phyloP scores from a whole-genome alignment of 2,888 invertebrate species.

The Polydrusus pterygomalis region DNA sequence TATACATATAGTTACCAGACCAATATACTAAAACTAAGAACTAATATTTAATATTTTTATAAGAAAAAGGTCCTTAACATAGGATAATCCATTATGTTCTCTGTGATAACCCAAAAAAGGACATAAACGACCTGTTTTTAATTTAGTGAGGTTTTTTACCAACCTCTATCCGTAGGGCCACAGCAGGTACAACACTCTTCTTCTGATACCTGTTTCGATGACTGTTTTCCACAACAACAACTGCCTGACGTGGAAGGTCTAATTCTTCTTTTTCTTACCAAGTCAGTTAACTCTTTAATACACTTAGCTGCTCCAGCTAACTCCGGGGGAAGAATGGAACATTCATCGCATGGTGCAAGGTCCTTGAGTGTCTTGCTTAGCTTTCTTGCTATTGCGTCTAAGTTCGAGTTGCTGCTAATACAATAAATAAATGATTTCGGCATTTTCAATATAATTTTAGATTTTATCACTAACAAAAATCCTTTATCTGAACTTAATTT shows the following conservation, averaged over 20 bases:
- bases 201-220: slow-evolving; percentile 21
- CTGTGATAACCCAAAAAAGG: no score
- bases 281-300: slow-evolving; percentile 66
- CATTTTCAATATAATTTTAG: no score
- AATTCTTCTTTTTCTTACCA: slow-evolving; percentile 60
- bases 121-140: no score
- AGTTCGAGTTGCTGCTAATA: slow-evolving; percentile 57
- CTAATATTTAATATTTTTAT: no score
- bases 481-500: no score
- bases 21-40: no score
- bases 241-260: slow-evolving; percentile 9
- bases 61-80: no score
- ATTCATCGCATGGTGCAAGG: slow-evolving; percentile 63
- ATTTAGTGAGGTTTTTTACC: neutral
- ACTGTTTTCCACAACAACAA: slow-evolving; percentile 26
- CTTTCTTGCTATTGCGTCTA: slow-evolving; percentile 65
- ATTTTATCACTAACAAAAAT: no score
- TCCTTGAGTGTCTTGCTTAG: slow-evolving; percentile 65
- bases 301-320: slow-evolving; percentile 65
- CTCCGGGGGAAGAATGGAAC: slow-evolving; percentile 62
- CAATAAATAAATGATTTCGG: no score
- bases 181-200: slow-evolving; percentile 49
- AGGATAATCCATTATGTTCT: no score
- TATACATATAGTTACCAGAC: no score
- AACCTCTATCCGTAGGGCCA: slow-evolving; percentile 39